A percentile compares a stretch with the other conserved stretches of the same genome.
phyloP scores from a whole-genome alignment of 1,140 invertebrate species.

The Nilaparvata lugens region DNA sequence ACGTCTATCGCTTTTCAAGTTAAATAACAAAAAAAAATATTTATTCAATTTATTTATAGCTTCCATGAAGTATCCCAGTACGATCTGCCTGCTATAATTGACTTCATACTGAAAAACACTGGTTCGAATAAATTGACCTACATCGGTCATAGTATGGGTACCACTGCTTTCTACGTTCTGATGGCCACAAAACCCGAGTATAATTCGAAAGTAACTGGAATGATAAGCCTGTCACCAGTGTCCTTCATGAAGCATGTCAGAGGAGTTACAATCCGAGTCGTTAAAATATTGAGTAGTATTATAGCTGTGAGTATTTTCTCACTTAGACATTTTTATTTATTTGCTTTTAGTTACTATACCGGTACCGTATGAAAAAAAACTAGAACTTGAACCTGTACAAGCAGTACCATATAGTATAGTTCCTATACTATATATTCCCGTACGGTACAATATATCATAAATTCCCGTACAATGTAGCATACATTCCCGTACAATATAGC shows the following conservation, averaged over 20 bases:
- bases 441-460: too few species aligned
- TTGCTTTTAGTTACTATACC: background rate
- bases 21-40: too few species aligned
- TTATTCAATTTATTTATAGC: too few species aligned
- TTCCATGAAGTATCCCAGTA: slow-evolving; percentile 51
- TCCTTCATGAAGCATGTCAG: slow-evolving; percentile 20
- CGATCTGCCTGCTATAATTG: slow-evolving; percentile 51
- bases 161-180: slow-evolving; percentile 41
- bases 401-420: too few species aligned
- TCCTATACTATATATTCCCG: too few species aligned
- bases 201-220: slow-evolving; percentile 38
- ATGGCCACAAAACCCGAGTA: slow-evolving; percentile 43
- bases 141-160: slow-evolving; percentile 52
- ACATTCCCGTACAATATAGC: too few species aligned
- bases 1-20: too few species aligned
- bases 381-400: too few species aligned
- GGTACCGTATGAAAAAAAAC: too few species aligned
- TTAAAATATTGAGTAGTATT: slow-evolving; percentile 25
- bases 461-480: too few species aligned
- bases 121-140: slow-evolving; percentile 41
- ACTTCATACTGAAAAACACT: slow-evolving; percentile 46
- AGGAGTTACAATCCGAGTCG: slow-evolving; percentile 10
- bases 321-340: background rate
- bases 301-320: background rate
- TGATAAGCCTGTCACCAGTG: slow-evolving; percentile 40